These are phyloP conservation scores for Isurus oxyrinchus DNA, from an alignment of 2,113 vertebrate genomes.

Conservation along the genomic window DNA sequence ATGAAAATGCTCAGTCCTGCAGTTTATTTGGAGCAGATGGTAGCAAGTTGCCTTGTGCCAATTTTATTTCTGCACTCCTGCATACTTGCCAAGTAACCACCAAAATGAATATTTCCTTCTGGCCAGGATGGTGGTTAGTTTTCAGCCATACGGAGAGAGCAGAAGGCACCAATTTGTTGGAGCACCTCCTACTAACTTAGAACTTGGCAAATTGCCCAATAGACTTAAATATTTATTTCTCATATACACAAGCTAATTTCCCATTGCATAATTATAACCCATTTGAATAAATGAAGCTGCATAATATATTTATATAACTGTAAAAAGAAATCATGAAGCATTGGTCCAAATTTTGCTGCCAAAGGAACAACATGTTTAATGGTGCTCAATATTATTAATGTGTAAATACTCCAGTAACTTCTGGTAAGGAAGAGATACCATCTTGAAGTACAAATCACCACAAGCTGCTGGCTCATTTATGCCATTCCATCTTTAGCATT, in stretches of 20 bases:
- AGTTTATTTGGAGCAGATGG: background rate
- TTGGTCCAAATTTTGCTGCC: background rate
- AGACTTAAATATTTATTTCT: background rate
- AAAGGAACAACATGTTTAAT: background rate
- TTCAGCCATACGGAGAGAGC: background rate
- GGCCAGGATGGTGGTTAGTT: background rate
- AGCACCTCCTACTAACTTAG: background rate
- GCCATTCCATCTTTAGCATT: background rate
- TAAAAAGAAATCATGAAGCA: background rate
- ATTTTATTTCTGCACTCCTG: background rate
- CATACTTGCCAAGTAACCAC: background rate
- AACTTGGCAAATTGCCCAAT: background rate
- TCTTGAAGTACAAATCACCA: background rate
- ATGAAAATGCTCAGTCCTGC: background rate
- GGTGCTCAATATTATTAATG: background rate
- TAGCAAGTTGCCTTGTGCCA: background rate
- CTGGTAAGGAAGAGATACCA: background rate
- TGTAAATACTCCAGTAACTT: background rate
- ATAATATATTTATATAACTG: background rate
- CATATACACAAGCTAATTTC: background rate
- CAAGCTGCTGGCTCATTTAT: background rate
- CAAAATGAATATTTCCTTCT: constrained; percentile 13
- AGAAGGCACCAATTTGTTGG: background rate
- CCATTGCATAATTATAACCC: too few relatives aligned
- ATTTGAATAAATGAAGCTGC: background rate